Evolutionary conservation across 2,888 invertebrate species (phyloP), one percentile per base, ranked within the genome.

Genomic region (Campoplex capitator): DNA sequence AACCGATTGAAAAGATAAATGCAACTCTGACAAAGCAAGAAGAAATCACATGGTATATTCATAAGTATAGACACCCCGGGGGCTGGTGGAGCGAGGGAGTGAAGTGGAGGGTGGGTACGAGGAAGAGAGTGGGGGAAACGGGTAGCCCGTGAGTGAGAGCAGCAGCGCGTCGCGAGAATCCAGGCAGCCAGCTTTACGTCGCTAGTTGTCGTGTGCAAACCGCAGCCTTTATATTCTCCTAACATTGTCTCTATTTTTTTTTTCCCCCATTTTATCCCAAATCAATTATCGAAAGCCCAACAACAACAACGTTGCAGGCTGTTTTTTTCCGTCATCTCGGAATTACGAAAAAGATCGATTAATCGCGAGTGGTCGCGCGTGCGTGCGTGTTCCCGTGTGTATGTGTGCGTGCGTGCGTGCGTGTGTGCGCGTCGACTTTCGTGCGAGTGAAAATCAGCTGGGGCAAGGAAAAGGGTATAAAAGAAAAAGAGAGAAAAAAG

Each of bases 191-290:
- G 73, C 54, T 74, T 81, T 28, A 74, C 65, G 51, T 74, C 67
- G 81, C 32, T 74, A 54, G 73, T 80, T 74, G 73, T 62, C 80
- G 42, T 81, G 79, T 45, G 70, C 68, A 58, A 79, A 56, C 42
- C 70, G 35, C 45, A 28, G 56, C 8, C 23, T 70, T 32, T n/a
- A 48, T 62, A 62, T 32, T 71, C 65, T 67, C 68, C 2, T 42
- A 38, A 3, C 16, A 42, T 54, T 13, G 38, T 73, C 8, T 16
- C 65, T 51, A 58, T 13, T 51, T 73, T 3, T 13, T 73, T 48
- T 70, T 54, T 28, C 32, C 48, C 48, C 11, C 62, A 23, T 71
- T 45, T 58, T 23, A 9, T 28, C 42, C 71, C 32, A 45, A 62
- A 13, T 62, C n/a, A 48, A 45, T 45, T 58, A 58, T n/a, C 9